phyloP scores from a whole-genome alignment of 2,113 vertebrate species.

The Myrmecophaga tridactyla region DNA sequence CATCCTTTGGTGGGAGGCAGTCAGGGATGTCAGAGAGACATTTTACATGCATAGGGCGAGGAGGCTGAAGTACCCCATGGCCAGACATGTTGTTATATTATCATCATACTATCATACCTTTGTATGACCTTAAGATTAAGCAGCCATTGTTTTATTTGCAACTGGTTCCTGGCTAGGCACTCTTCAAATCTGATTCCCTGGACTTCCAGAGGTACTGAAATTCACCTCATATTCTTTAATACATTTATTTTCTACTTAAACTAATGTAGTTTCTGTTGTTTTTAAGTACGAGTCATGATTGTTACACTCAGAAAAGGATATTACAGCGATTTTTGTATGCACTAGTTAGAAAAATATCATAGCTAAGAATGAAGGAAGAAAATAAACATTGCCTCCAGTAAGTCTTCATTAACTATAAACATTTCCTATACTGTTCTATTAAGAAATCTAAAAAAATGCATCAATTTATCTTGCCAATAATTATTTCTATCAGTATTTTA shows the following conservation, averaged over 20 bases:
- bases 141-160: neutral
- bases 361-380: neutral
- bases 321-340: neutral
- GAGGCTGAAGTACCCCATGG: neutral
- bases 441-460: neutral
- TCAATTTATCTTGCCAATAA: neutral
- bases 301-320: neutral
- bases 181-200: neutral
- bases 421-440: neutral
- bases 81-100: neutral
- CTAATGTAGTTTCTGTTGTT: neutral
- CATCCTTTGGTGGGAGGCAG: accelerated
- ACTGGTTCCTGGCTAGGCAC: accelerated
- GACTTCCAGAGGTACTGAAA: neutral
- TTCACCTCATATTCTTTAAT: neutral
- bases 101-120: no score
- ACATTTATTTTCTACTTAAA: neutral
- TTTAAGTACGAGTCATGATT: neutral
- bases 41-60: neutral
- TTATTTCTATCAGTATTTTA: neutral
- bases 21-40: neutral
- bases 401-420: neutral
- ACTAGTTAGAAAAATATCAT: neutral
- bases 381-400: neutral
- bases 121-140: neutral